Conservation (phyloP, 2,113 vertebrate genomes). For the Chunga burmeisteri region DNA sequence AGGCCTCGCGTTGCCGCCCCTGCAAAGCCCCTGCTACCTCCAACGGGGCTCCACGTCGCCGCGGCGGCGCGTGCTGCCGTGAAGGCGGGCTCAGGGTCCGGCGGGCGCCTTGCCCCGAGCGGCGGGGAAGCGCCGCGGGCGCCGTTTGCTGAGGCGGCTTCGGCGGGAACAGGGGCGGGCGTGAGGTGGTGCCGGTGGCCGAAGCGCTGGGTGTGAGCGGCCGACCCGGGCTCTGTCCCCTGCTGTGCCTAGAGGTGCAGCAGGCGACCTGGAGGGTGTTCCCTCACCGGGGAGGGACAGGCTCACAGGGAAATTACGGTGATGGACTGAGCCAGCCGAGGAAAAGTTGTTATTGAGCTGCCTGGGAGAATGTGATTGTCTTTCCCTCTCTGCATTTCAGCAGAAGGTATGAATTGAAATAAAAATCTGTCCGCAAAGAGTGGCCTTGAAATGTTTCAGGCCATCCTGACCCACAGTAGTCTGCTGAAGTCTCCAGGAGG, state of each 20-base stretch:
- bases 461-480: neutral
- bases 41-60: rapidly evolving
- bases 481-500: neutral
- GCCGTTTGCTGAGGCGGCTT: neutral
- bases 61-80: rapidly evolving
- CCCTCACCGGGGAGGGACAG: neutral
- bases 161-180: rapidly evolving
- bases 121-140: rapidly evolving
- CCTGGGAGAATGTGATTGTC: neutral
- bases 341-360: neutral
- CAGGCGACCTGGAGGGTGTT: neutral
- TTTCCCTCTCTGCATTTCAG: neutral
- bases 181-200: rapidly evolving
- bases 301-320: neutral
- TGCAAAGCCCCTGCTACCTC: neutral
- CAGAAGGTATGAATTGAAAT: neutral
- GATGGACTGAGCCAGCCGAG: rapidly evolving
- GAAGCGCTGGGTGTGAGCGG: neutral
- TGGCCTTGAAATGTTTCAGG: neutral
- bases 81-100: rapidly evolving
- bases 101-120: neutral
- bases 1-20: rapidly evolving
- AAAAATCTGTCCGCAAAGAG: neutral
- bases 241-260: neutral
- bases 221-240: rapidly evolving